Evolutionary conservation across 2,797 vertebrate genomes (phyloP), one percentile per base, ranked within the genome.

Genomic region (Novumbra hubbsi): DNA sequence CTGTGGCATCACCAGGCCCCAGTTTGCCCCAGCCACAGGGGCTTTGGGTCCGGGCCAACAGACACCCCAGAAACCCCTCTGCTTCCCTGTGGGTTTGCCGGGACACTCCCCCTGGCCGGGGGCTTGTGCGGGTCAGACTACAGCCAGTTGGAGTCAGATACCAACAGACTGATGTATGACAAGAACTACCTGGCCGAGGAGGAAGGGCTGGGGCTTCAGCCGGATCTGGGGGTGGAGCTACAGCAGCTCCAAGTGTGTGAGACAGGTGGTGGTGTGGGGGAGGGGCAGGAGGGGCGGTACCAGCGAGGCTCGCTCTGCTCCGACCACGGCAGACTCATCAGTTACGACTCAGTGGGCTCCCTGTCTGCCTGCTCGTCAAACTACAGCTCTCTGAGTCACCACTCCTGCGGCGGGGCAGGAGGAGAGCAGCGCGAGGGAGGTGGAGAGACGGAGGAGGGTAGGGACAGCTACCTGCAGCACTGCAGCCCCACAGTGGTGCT

Each of bases 401-500:
- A 98, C 89, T 96, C 97, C 80, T 97, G 96, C 74, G 96, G 98
- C 89, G 96, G 96, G 85, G 97, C 98, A 71, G 94, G 95, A 17
- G 96, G 98, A 84, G 97, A 57, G n/a, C 19, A 57, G 21, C 55
- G 55, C 24, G 21, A 57, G 55, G 55, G 21, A 6, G 55, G 55
- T 9, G 55, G 55, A 7, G 21, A 57, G 55, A 57, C 19, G 0
- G 55, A 97, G 85, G 96, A 98, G 85, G 96, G 96, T 84, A 93
- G 93, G 72, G 97, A 99, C 85, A 96, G 96, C 88, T 99, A 98
- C 91, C 93, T 99, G 91, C 96, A 96, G 89, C 97, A 99, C 80
- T 99, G 97, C 93, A 99, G 98, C 88, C 97, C 98, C 81, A 99
- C 98, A 91, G 94, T 99, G 87, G 95, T 99, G 92, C 97, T 98